Base-by-base conservation (phyloP, 2,888 invertebrate species). In the Scaptomyza reducta region DNA sequence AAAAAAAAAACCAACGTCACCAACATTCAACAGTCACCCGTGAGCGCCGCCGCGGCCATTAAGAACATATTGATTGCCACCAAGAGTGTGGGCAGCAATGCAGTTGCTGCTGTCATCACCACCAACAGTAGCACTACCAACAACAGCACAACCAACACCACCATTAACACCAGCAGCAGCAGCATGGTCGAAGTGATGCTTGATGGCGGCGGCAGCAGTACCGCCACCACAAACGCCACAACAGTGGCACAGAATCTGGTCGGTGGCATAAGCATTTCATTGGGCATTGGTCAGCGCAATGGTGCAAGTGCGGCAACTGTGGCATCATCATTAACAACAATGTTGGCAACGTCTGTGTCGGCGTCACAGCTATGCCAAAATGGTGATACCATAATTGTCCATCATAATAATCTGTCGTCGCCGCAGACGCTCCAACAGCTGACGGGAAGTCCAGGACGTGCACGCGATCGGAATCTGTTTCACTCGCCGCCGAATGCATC, bases 381-480 rank as follows among this genome's bases (percentile, higher is more conserved):
- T 62, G 89, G 88, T 61, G 74, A 75, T 47, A 56, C 51, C 38
- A 59, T 67, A 53, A 58, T 42, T 14, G 16, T 10, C 2, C 40
- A 40, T 40, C 46, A 74, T 45, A 64, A 74, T 45, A 64, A 75
- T 63, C 75, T 90, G 50, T 74, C 89, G 60, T 85, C 89, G 50
- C 90, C 90, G 50, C 90, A 91, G 75, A 90, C 90, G 58, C 77
- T 91, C 46, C 91, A 90, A 69, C 91, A 91, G 80, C 82, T 91
- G 65, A 89, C 88, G 68, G 90, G 91, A 70, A 92, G 92, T 88
- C 92, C 92, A 67, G 91, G 91, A 81, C 89, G 92, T 69, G 92
- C 91, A 54, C 89, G 92, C 70, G 92, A 92, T 88, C 90, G 92
- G 63, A 92, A 92, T 89, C 76, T 92, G 49, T 92, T 91, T 78